Base-by-base conservation (phyloP, 2,888 invertebrate species). In the Plemyria rubiginata region DNA sequence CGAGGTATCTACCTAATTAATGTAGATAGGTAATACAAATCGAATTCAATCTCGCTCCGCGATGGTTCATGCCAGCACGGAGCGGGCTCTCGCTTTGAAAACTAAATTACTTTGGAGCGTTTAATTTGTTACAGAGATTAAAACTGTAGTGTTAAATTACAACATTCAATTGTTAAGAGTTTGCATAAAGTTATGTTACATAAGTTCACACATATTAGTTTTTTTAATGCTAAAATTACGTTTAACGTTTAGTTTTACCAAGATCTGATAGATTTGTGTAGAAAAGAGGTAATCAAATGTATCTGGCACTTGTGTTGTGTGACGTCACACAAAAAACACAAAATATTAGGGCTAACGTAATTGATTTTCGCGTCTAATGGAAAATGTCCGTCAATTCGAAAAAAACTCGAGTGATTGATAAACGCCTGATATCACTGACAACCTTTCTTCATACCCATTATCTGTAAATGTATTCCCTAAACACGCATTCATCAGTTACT, bases 101-200 rank as follows among this genome's bases (percentile, higher is more conserved):
- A 58, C 53, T 65, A 59, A 66, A 60, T 62, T 64, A 62, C 60
- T 15, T 43, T 54, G 53, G 56, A 43, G 38, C 55, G 49, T 5
- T 51, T 22, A 65, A 56, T 60, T 56, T 65, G 41, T 54, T 61
- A 55, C 22, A 56, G 66, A 72, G 67, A 68, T 56, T 70, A 70
- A 62, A 67, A 66, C 65, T 13, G 45, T 54, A 60, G 68, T 70
- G 71, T 75, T 74, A 75, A 43, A 68, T 66, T 66, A 70, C 73
- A 67, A 73, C 29, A 68, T 70, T 62, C 8, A 60, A 49, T 64
- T 68, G 66, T 70, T 69, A 67, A 49, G 62, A 66, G 73, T 67
- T 69, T 60, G 73, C 76, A 54, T 49, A 72, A 72, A 69, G 54
- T 77, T 71, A 54, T 70, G 45, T 70, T 66, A 65, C 38, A 62